Evolutionary conservation across 2,888 invertebrate species (phyloP), one percentile per base, ranked within the genome.

Genomic region (Sarcophaga carnaria): DNA sequence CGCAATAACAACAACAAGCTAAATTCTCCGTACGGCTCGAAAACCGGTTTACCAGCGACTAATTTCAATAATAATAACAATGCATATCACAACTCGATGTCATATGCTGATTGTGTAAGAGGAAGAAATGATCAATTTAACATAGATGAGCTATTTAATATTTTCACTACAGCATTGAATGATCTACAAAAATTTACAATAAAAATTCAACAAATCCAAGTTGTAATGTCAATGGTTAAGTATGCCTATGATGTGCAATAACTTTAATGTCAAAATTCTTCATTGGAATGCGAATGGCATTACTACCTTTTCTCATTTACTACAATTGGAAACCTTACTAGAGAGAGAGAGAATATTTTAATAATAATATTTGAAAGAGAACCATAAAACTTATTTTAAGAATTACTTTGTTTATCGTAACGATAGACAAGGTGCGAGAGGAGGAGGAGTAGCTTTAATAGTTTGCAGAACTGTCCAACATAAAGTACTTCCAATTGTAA

Each of bases 221-320:
- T 37, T 60, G 45, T 77, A 14, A 77, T 77, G 67, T 60, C 77
- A 22, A 27, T 77, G 45, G 59, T 67, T 25, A 77, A 59, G 17
- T 37, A 67, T n/a, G 76, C 64, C 27, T 66, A 76, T 76, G 64
- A n/a, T 27, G 12, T 76, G 10, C 47, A n/a, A 59, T 69, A 74
- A 72, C 12, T 37, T 37, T 37, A 76, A 62, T 45, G 66, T 80
- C 49, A 74, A 80, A 22, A 74, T 74, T 60, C 60, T 80, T 72
- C 74, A 80, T 59, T 74, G 80, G 67, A 80, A 80, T 67, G 81
- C 63, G 1, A 75, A 81, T 63, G 75, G 70, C 49, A 81, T 81
- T 75, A 60, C 81, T 37, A 63, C 49, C 4, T 81, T 12, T 62
- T 75, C 75, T 14, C 27, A 70, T 12, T 62, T 69, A 49, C 14